Conservation (phyloP, 2,888 invertebrate genomes). For the Platerodrilus igneus region DNA sequence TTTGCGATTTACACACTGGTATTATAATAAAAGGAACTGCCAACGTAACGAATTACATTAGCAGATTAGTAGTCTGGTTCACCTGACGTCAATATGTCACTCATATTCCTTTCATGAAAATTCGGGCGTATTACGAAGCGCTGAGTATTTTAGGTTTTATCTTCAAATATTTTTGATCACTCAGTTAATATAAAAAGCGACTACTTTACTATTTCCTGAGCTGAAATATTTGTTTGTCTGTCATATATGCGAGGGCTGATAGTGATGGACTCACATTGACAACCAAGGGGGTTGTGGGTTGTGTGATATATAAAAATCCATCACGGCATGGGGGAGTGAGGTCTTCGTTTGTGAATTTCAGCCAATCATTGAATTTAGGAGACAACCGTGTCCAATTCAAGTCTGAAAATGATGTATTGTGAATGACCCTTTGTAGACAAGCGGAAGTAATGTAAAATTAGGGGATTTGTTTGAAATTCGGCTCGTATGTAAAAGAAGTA, state of each 20-base stretch:
- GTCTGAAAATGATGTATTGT: slow-evolving; percentile 46
- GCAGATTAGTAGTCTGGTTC: slow-evolving; percentile 42
- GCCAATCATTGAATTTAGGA: slow-evolving; percentile 39
- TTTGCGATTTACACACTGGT: slow-evolving; percentile 36
- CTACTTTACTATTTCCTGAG: slow-evolving; percentile 17
- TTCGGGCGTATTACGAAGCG: background rate
- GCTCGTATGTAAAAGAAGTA: slow-evolving; percentile 23
- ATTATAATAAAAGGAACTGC: slow-evolving; percentile 42
- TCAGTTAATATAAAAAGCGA: slow-evolving; percentile 4
- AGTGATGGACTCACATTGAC: slow-evolving; percentile 28
- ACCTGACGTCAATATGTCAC: slow-evolving; percentile 41
- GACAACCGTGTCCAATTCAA: slow-evolving; percentile 41
- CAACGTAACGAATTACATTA: slow-evolving; percentile 47
- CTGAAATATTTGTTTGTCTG: slow-evolving; percentile 30
- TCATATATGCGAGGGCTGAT: slow-evolving; percentile 21
- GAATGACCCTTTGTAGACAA: slow-evolving; percentile 40
- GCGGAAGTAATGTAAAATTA: slow-evolving; percentile 37
- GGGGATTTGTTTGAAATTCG: slow-evolving; percentile 21
- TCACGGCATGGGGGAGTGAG: slow-evolving; percentile 35
- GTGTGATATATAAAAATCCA: slow-evolving; percentile 34
- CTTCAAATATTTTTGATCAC: slow-evolving; percentile 9
- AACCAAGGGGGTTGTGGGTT: slow-evolving; percentile 24
- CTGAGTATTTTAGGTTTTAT: slow-evolving; percentile 8
- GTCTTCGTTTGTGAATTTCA: slow-evolving; percentile 33
- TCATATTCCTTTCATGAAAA: slow-evolving; percentile 15